Conservation (phyloP, 2,888 invertebrate genomes). For the Agriopis aurantiaria region DNA sequence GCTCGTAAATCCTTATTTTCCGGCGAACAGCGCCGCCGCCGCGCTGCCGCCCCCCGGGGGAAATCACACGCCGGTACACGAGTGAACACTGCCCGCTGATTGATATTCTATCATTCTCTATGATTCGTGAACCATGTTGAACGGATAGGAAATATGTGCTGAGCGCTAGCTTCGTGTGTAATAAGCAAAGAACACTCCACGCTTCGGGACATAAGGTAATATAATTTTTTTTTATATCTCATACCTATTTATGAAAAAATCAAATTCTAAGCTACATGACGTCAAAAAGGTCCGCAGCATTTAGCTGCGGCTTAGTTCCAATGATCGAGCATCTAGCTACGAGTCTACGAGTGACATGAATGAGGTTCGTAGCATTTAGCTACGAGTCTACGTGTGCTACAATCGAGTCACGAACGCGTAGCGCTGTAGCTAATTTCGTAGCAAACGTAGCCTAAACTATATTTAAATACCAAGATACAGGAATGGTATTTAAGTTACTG, state of each 20-base stretch:
- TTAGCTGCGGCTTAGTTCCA: no score
- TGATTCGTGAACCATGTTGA: conserved; percentile 7
- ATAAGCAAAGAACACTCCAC: not conserved
- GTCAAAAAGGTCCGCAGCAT: not conserved
- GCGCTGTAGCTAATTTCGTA: not conserved
- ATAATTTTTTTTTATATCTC: not conserved
- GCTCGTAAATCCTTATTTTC: conserved; percentile 24
- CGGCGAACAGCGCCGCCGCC: conserved; percentile 4
- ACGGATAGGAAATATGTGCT: not conserved
- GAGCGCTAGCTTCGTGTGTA: not conserved
- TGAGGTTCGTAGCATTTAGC: not conserved
- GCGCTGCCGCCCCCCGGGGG: conserved; percentile 9
- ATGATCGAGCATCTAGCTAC: not conserved
- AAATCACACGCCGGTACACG: conserved; percentile 23
- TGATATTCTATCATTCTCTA: conserved; percentile 23
- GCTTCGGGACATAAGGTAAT: not conserved
- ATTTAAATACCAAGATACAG: no score
- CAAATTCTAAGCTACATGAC: no score
- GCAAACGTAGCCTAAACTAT: not conserved
- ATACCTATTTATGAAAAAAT: no score
- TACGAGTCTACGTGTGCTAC: conserved; percentile 1
- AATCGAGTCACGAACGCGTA: conserved; percentile 1
- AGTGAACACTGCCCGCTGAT: conserved; percentile 4
- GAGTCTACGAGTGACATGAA: not conserved
- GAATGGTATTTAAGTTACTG: not conserved